Percentiles rank a stretch among this genome's conserved stretches.
These are phyloP conservation scores for Encarsia formosa DNA, from an alignment of 2,888 invertebrate genomes.

Conservation along the genomic window DNA sequence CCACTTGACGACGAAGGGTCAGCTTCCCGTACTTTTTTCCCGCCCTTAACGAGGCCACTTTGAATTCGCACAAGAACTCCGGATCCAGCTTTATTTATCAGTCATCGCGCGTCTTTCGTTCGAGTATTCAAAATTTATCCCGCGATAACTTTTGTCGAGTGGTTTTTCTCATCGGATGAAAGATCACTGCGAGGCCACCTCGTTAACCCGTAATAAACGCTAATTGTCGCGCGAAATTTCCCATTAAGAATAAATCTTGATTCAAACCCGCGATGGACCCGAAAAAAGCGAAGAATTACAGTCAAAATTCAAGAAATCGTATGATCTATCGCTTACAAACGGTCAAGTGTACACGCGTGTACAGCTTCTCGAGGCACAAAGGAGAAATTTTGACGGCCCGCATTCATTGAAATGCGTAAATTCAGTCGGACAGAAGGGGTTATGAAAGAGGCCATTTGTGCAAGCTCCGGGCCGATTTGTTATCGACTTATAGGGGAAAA, in stretches of 20 bases:
- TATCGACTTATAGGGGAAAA: slow-evolving; percentile 51
- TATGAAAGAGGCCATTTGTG: slow-evolving; percentile 39
- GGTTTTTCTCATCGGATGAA: slow-evolving; percentile 16
- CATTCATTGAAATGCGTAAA: too few species aligned
- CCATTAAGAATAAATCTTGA: too few species aligned
- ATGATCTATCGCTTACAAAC: too few species aligned
- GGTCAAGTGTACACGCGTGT: too few species aligned
- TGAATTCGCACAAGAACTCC: background rate
- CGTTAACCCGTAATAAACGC: slow-evolving; percentile 25
- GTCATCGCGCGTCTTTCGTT: background rate
- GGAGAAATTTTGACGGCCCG: too few species aligned
- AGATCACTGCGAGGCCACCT: too few species aligned
- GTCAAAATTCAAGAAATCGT: too few species aligned
- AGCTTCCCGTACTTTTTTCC: too few species aligned
- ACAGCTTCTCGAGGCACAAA: too few species aligned
- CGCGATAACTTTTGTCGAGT: background rate
- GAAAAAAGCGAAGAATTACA: too few species aligned
- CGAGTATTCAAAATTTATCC: slow-evolving; percentile 13
- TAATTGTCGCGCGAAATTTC: slow-evolving; percentile 18
- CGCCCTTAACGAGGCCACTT: slow-evolving; percentile 21
- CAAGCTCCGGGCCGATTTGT: slow-evolving; percentile 47
- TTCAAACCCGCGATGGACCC: too few species aligned
- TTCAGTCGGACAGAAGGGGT: too few species aligned
- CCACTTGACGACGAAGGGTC: background rate
- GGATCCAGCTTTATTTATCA: slow-evolving; percentile 9